These are phyloP conservation scores for Notothenia coriiceps DNA, from an alignment of 2,113 vertebrate genomes.

Conservation along the genomic window DNA sequence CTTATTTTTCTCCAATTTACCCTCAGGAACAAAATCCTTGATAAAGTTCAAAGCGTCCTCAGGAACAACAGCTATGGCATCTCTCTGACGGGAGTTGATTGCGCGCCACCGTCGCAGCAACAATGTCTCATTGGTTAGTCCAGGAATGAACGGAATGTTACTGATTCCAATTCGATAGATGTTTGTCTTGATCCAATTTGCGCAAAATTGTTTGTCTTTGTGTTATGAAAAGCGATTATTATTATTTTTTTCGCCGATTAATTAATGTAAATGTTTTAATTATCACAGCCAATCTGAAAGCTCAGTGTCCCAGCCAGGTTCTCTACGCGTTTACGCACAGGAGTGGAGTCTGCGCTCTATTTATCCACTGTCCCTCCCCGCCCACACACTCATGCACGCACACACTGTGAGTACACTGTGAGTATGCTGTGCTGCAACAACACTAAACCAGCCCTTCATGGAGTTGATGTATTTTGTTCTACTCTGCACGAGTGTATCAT, in stretches of 20 bases:
- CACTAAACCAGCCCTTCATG: not conserved
- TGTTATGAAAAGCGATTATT: not conserved
- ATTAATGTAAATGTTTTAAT: not conserved
- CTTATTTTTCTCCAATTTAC: not conserved
- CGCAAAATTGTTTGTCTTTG: no score
- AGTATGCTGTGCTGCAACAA: not conserved
- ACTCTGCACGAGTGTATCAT: constrained; percentile 1
- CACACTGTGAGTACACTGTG: not conserved
- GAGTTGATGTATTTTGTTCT: not conserved
- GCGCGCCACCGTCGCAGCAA: not conserved
- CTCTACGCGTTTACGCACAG: constrained; percentile 47
- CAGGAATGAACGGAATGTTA: not conserved
- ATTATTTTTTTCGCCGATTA: not conserved
- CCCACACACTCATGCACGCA: not conserved
- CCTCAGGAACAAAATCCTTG: not conserved
- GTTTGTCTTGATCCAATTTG: not conserved
- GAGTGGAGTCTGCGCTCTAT: constrained; percentile 49
- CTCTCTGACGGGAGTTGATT: not conserved
- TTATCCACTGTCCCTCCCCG: constrained; percentile 50
- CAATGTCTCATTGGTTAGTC: not conserved
- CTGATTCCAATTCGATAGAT: not conserved
- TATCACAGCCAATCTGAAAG: constrained; percentile 1
- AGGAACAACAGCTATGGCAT: not conserved
- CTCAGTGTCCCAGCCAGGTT: not conserved
- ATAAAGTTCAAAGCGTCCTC: constrained; percentile 28